These are phyloP conservation scores for Hipposideros armiger DNA, from an alignment of 2,113 vertebrate species.

Conservation along the genomic window DNA sequence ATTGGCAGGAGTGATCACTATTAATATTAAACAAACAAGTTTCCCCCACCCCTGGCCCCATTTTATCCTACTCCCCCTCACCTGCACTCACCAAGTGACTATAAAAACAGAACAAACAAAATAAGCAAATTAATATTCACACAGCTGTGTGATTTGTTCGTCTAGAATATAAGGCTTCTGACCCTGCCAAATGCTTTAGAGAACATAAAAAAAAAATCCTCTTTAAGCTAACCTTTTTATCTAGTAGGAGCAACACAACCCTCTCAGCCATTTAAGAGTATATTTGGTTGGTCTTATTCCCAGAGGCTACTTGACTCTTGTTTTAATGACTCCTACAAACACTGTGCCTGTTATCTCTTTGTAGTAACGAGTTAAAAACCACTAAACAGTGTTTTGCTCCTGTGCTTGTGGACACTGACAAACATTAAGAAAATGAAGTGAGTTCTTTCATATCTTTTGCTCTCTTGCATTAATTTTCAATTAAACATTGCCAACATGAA, in stretches of 20 bases:
- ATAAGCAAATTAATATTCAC: not conserved
- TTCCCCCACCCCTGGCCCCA: rapidly evolving
- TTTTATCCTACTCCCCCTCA: not conserved
- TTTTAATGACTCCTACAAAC: not conserved
- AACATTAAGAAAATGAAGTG: not conserved
- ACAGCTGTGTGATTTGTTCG: not conserved
- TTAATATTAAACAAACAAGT: not conserved
- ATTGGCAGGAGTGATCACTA: not conserved
- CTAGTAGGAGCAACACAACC: not conserved
- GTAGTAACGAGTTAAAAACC: not conserved
- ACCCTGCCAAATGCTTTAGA: not conserved
- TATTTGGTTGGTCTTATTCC: not conserved
- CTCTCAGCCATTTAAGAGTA: not conserved
- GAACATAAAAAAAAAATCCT: not conserved
- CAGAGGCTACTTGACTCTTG: not conserved
- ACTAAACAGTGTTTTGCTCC: not conserved
- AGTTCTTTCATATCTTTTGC: not conserved
- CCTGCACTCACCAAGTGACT: not conserved
- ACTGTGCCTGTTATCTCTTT: not conserved
- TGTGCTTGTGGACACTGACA: not conserved
- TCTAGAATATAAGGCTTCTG: not conserved
- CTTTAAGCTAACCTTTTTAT: not conserved
- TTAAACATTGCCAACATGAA: constrained; percentile 12
- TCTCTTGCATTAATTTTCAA: constrained; percentile 38
- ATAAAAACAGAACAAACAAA: not conserved